These are phyloP conservation scores for Lithophane leautieri DNA, from an alignment of 2,888 invertebrate genomes.

Conservation along the genomic window DNA sequence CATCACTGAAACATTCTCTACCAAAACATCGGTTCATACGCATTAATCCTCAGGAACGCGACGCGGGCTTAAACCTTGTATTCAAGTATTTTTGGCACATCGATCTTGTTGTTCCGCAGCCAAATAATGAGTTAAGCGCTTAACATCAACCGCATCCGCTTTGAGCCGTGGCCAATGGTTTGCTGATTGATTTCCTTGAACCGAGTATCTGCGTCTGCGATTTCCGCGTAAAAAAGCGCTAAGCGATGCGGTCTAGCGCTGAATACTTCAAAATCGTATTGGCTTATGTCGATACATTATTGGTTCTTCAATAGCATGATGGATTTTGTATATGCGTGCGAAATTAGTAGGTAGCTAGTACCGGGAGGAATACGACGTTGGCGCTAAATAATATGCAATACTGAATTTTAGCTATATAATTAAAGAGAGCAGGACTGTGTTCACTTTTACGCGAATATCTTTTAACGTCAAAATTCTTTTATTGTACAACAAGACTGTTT, in stretches of 20 bases:
- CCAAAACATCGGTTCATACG: constrained; percentile 23
- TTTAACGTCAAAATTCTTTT: too few species aligned
- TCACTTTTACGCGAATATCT: too few species aligned
- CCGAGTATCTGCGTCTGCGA: constrained; percentile 51
- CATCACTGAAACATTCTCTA: not conserved
- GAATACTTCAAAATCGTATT: constrained; percentile 7
- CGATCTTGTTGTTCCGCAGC: constrained; percentile 73
- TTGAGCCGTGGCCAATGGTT: constrained; percentile 74
- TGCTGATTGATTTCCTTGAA: constrained; percentile 76
- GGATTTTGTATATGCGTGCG: not conserved
- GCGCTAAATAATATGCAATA: too few species aligned
- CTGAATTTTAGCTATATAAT: too few species aligned
- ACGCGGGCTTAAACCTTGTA: constrained; percentile 39
- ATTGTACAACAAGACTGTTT: too few species aligned
- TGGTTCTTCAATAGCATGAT: not conserved
- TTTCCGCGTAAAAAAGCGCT: constrained; percentile 63
- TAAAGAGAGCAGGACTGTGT: too few species aligned
- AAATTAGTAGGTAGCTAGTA: not conserved
- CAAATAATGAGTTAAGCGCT: constrained; percentile 81
- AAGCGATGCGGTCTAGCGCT: constrained; percentile 25
- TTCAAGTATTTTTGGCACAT: constrained; percentile 76
- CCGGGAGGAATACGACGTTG: too few species aligned
- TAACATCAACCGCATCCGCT: constrained; percentile 79
- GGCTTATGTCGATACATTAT: not conserved
- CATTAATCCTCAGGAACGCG: constrained; percentile 36